A percentile compares a stretch with the other conserved stretches of the same genome.
phyloP scores from a whole-genome alignment of 1,140 invertebrate species.

The Coboldia fuscipes region DNA sequence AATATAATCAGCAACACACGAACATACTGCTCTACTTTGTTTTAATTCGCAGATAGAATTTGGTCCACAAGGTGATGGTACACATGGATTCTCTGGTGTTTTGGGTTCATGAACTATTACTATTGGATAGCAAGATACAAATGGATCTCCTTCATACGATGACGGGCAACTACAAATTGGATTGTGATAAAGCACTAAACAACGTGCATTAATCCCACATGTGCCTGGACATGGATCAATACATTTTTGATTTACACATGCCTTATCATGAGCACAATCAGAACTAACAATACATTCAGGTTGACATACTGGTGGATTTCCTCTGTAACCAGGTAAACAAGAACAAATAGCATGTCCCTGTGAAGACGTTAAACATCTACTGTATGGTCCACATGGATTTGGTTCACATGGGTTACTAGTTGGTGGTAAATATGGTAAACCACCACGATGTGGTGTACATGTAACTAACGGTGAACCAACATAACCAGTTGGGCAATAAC shows the following conservation, averaged over 20 bases:
- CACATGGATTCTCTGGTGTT: slow-evolving; percentile 38
- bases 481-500: slow-evolving; percentile 45
- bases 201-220: slow-evolving; percentile 51
- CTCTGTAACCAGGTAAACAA: slow-evolving; percentile 45
- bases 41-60: slow-evolving; percentile 68
- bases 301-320: slow-evolving; percentile 49
- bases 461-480: slow-evolving; percentile 58
- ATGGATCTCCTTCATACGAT: slow-evolving; percentile 60
- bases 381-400: slow-evolving; percentile 58
- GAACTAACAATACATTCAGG: slow-evolving; percentile 49
- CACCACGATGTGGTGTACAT: slow-evolving; percentile 33
- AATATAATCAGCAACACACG: slow-evolving; percentile 50
- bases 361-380: slow-evolving; percentile 44
- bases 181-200: slow-evolving; percentile 59
- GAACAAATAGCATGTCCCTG: slow-evolving; percentile 53
- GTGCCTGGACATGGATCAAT: slow-evolving; percentile 56
- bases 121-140: slow-evolving; percentile 38
- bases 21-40: slow-evolving; percentile 53
- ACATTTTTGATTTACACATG: slow-evolving; percentile 57
- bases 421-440: slow-evolving; percentile 15
- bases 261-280: slow-evolving; percentile 46
- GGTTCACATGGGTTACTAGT: slow-evolving; percentile 37
- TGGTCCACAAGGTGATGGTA: slow-evolving; percentile 61
- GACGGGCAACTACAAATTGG: slow-evolving; percentile 56
- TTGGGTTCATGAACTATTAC: slow-evolving; percentile 7